Conservation (phyloP, 2,797 vertebrate species). For the Tamandua tetradactyla region DNA sequence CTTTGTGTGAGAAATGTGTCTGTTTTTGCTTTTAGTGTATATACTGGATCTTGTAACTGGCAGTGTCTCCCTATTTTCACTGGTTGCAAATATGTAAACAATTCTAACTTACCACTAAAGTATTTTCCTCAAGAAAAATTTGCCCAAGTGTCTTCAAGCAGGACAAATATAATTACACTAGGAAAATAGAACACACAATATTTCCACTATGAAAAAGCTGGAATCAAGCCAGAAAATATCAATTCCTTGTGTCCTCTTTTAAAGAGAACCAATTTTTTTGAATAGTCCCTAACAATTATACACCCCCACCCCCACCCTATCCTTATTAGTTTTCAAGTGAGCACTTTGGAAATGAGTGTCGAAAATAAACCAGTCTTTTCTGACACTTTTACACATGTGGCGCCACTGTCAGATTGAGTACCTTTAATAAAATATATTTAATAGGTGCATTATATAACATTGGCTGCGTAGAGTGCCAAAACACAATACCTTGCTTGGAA, state of each 20-base stretch:
- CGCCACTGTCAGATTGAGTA: neutral
- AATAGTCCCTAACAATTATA: conserved; percentile 34
- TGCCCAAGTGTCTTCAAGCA: conserved; percentile 64
- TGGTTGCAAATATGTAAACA: neutral
- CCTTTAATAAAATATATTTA: neutral
- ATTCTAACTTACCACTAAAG: conserved; percentile 44
- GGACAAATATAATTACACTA: conserved; percentile 71
- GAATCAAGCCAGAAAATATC: conserved; percentile 44
- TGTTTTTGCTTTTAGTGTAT: neutral
- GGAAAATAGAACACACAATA: conserved; percentile 60
- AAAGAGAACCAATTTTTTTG: conserved; percentile 36
- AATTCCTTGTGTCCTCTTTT: conserved; percentile 39
- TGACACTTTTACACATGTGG: neutral
- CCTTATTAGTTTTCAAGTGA: neutral
- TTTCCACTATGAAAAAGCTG: conserved; percentile 24
- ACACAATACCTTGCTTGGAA: neutral
- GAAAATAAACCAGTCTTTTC: neutral
- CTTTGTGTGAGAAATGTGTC: neutral
- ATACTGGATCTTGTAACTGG: neutral
- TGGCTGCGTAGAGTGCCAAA: neutral
- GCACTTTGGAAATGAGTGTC: neutral
- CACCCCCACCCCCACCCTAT: conserved; percentile 15
- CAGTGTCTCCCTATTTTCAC: neutral
- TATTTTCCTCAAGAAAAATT: conserved; percentile 26
- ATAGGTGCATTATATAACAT: neutral